Base-by-base conservation (phyloP, 2,888 invertebrate species). In the Pherbina coryleti region DNA sequence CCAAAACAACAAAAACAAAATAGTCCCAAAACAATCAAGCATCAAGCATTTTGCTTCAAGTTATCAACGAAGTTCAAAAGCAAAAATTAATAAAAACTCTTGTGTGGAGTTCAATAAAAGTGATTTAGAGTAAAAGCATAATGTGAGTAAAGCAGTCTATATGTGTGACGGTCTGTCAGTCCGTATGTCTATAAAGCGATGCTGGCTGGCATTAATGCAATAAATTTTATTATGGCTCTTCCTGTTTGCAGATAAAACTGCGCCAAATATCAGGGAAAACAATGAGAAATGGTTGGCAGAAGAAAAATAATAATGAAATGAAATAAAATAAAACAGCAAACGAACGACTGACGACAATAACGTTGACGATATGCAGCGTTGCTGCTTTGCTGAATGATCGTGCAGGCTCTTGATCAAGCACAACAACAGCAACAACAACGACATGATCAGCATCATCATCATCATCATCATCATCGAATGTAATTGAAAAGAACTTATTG, bases 401-500 rank as follows among this genome's bases (percentile, higher is more conserved):
- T 64, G 44, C 44, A 44, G 44, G 44, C 44, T 44, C 11, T 44
- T 44, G 44, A 69, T 25, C 49, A 69, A 2, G 25, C 17, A 25
- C 51, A 51, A 28, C 49, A 25, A 51, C 55, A 34, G 9, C 57
- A 34, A 37, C 55, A 19, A 34, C 34, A 9, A 14, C 37, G 17
- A 9, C 22, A 22, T 28, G 28, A 19, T 72, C 57, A 14, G 17
- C 25, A 25, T 28, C 57, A 25, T 19, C 53, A 44, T 37, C 37
- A 34, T 51, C 22, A 53, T 62, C 22, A 76, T 64, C 72, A 51
- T 77, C 64, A 72, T 77, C 76, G 71, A 77, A 77, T 71, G 71
- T 77, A 77, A 71, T 77, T 77, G 76, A 77, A 77, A 77, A 71
- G 34, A 75, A 44, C 69, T 69, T 85, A 86, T 87, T 87, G 86